phyloP scores from a whole-genome alignment of 2,888 invertebrate genomes.

The Drosophila falleni region DNA sequence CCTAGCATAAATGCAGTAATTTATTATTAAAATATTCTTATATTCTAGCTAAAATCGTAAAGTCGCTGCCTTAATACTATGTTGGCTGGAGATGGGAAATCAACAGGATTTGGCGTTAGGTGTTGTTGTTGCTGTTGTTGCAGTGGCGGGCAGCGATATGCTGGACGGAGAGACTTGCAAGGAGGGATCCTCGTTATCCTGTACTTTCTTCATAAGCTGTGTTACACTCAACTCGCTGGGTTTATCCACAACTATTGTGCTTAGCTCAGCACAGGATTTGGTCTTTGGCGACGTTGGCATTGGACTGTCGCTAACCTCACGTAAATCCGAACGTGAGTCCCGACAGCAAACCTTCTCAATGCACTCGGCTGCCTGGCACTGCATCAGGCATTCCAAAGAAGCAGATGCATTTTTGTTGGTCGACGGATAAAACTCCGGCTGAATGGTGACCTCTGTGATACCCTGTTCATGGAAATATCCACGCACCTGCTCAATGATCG shows the following conservation, averaged over 20 bases:
- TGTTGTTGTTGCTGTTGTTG: slow-evolving; percentile 5
- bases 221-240: slow-evolving; percentile 59
- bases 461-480: slow-evolving; percentile 93
- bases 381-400: slow-evolving; percentile 82
- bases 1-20: slow-evolving; percentile 31
- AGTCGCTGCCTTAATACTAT: slow-evolving; percentile 41
- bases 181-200: background rate
- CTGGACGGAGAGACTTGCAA: slow-evolving; percentile 39
- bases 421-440: slow-evolving; percentile 90
- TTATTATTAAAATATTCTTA: slow-evolving; percentile 49
- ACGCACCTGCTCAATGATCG: slow-evolving; percentile 88
- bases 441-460: slow-evolving; percentile 93
- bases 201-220: slow-evolving; percentile 43
- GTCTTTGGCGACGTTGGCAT: slow-evolving; percentile 32
- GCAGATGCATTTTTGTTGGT: slow-evolving; percentile 66
- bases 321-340: slow-evolving; percentile 79
- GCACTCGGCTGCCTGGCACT: slow-evolving; percentile 81
- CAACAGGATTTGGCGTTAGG: slow-evolving; percentile 12
- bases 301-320: slow-evolving; percentile 68
- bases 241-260: slow-evolving; percentile 53
- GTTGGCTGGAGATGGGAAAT: slow-evolving; percentile 14
- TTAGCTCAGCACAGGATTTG: slow-evolving; percentile 63
- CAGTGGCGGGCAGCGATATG: slow-evolving; percentile 29
- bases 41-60: slow-evolving; percentile 66
- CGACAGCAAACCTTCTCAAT: slow-evolving; percentile 83